Evolutionary conservation across 2,888 invertebrate genomes (phyloP).

Genomic region (Platycnemis pennipes): DNA sequence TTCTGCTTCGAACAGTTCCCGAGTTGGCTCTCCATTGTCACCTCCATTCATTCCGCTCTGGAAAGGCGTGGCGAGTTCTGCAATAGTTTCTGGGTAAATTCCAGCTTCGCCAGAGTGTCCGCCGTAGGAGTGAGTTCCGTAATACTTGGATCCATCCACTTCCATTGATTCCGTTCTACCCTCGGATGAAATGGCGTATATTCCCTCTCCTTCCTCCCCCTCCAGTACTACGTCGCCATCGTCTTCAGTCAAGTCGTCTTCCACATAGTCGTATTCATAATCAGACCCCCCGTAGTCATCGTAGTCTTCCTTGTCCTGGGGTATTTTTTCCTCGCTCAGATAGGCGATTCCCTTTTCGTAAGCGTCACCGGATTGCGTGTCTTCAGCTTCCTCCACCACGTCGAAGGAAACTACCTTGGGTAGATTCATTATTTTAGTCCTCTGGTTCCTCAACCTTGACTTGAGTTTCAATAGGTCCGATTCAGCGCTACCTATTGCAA

Average conservation of each 20-base stretch:
- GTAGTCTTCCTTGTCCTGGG: background rate
- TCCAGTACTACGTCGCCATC: background rate
- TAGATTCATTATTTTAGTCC: background rate
- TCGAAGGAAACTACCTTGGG: slow-evolving; percentile 24
- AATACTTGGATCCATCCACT: background rate
- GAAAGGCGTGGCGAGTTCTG: background rate
- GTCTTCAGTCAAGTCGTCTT: background rate
- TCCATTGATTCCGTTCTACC: background rate
- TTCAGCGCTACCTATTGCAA: background rate
- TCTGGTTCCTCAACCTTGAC: background rate
- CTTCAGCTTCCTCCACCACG: background rate
- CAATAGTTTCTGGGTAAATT: background rate
- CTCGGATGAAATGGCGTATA: background rate
- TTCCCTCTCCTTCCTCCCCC: background rate
- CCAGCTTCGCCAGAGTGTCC: background rate
- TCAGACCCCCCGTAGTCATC: background rate
- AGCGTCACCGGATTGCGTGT: background rate
- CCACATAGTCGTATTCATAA: background rate
- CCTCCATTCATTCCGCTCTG: background rate
- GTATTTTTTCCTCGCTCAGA: background rate
- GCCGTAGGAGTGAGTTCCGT: background rate
- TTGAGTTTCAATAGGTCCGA: background rate
- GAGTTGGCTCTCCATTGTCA: background rate
- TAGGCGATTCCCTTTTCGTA: background rate
- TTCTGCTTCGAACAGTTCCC: slow-evolving; percentile 21